A percentile compares a stretch with the other conserved stretches of the same genome.
phyloP scores from a whole-genome alignment of 2,113 vertebrate species.

The Elephantulus edwardii region DNA sequence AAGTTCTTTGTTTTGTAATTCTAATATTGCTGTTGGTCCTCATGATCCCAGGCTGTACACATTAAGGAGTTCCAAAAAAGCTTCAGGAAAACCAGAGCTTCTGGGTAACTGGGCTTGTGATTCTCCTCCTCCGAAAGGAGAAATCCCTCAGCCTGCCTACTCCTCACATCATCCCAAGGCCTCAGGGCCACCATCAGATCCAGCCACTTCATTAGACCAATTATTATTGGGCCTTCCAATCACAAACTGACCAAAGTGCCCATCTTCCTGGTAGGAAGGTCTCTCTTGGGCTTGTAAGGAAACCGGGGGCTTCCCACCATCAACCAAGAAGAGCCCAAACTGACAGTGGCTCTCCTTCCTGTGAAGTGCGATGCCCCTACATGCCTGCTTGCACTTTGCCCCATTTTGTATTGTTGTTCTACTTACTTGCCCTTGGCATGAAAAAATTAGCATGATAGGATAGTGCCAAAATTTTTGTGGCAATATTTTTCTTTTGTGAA shows the following conservation, averaged over 20 bases:
- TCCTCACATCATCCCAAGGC: background rate
- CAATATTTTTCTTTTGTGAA: slow-evolving; percentile 56
- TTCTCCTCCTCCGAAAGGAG: too few relatives aligned
- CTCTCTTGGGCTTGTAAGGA: background rate
- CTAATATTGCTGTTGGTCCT: background rate
- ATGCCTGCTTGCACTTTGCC: background rate
- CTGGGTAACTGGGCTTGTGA: background rate
- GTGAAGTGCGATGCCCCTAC: background rate
- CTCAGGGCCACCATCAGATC: background rate
- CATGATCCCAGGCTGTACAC: background rate
- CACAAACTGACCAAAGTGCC: background rate
- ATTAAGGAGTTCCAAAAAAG: background rate
- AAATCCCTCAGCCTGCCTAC: background rate
- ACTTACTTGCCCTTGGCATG: slow-evolving; percentile 63
- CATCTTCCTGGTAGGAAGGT: background rate
- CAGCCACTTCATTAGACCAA: background rate
- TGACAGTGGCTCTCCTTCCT: accelerated
- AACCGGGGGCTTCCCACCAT: background rate
- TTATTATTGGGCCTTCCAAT: background rate
- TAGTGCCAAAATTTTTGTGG: slow-evolving; percentile 33
- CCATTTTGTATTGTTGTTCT: background rate
- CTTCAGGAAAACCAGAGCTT: background rate
- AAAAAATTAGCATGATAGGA: background rate
- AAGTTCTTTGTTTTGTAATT: background rate
- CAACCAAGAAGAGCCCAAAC: background rate